These are phyloP conservation scores for Tupaia chinensis DNA, from an alignment of 2,113 vertebrate species.

Conservation along the genomic window DNA sequence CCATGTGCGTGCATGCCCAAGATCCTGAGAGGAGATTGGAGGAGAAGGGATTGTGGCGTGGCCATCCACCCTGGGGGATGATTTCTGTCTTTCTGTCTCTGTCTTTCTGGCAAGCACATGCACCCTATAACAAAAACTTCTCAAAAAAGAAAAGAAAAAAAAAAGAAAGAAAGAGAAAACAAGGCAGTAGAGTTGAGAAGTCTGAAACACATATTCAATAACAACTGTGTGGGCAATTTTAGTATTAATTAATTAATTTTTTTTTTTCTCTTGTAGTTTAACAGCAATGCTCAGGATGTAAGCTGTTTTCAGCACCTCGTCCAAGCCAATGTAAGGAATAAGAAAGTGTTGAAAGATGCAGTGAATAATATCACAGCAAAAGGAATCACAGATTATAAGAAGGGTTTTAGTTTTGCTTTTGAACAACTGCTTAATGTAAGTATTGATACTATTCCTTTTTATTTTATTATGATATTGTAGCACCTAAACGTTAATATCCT, in stretches of 20 bases:
- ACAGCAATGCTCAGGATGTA: conserved; percentile 96
- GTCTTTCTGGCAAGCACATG: no score
- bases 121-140: no score
- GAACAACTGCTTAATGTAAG: conserved; percentile 96
- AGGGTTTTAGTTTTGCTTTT: conserved; percentile 98
- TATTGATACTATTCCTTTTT: conserved; percentile 55
- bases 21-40: no score
- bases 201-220: background rate
- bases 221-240: background rate
- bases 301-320: conserved; percentile 98
- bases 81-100: no score
- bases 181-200: fast-evolving
- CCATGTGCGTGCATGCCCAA: no score
- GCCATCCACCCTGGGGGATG: no score
- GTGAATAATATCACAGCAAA: conserved; percentile 98
- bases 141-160: no score
- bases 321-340: conserved; percentile 98
- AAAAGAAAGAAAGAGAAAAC: background rate
- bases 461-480: background rate
- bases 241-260: background rate
- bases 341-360: conserved; percentile 97
- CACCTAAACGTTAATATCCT: background rate
- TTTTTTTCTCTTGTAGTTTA: conserved; percentile 91
- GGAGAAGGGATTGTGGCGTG: no score
- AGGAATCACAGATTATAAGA: conserved; percentile 98